phyloP scores from a whole-genome alignment of 1,140 invertebrate species.

The Dendrolimus kikuchii region DNA sequence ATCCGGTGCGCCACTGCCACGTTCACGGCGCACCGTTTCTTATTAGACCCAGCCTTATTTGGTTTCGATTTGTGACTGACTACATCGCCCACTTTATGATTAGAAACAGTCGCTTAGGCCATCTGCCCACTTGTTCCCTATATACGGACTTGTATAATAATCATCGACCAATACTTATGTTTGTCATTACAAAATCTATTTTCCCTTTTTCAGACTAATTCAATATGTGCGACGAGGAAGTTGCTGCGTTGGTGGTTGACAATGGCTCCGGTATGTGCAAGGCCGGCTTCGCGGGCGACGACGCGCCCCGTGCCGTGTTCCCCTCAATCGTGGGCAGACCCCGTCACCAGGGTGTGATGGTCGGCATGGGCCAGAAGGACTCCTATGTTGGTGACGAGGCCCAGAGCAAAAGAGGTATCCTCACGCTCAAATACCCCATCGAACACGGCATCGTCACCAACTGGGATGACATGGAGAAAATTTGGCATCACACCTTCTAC shows the following conservation, averaged over 20 bases:
- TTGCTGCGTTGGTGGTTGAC: conserved; percentile 89
- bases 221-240: conserved; percentile 78
- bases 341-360: conserved; percentile 93
- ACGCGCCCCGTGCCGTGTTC: conserved; percentile 93
- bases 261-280: conserved; percentile 98
- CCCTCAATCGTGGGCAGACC: conserved; percentile 93
- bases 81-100: conserved; percentile 43
- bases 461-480: conserved; percentile 98
- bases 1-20: conserved; percentile 36
- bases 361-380: conserved; percentile 97
- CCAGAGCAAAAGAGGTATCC: conserved; percentile 92
- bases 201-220: conserved; percentile 42
- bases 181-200: not conserved
- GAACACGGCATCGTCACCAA: conserved; percentile 97
- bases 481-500: conserved; percentile 89
- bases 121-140: conserved; percentile 26
- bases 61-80: conserved; percentile 35
- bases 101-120: conserved; percentile 30
- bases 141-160: conserved; percentile 8
- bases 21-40: conserved; percentile 32
- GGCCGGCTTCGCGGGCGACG: conserved; percentile 94
- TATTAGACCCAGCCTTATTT: conserved; percentile 52
- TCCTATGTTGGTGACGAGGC: conserved; percentile 97
- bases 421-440: conserved; percentile 96
- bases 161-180: not conserved